Evolutionary conservation across 2,888 invertebrate genomes (phyloP), one percentile per base, ranked within the genome.

Genomic region (Caenorhabditis sp.): DNA sequence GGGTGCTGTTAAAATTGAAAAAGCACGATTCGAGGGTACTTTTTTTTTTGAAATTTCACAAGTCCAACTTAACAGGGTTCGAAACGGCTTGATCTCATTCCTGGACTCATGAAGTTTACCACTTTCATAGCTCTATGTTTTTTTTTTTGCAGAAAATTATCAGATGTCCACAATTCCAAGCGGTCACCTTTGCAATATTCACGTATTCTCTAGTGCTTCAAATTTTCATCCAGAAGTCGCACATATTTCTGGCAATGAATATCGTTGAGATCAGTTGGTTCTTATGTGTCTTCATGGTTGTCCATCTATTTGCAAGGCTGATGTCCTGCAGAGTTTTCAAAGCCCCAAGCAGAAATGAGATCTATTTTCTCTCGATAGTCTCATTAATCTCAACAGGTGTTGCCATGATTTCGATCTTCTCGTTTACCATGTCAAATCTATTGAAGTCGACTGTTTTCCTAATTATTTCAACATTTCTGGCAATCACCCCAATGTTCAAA

Each of bases 71-170:
- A n/a, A n/a, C n/a, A n/a, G n/a, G n/a, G n/a, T n/a, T n/a, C n/a
- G n/a, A n/a, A n/a, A n/a, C n/a, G n/a, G n/a, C n/a, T n/a, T n/a
- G n/a, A n/a, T n/a, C n/a, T n/a, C n/a, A n/a, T n/a, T n/a, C n/a
- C n/a, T n/a, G n/a, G n/a, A n/a, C n/a, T n/a, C n/a, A n/a, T n/a
- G n/a, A n/a, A n/a, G n/a, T n/a, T n/a, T n/a, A n/a, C n/a, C n/a
- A n/a, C n/a, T n/a, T n/a, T n/a, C n/a, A n/a, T n/a, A n/a, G n/a
- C n/a, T n/a, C n/a, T n/a, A n/a, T n/a, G n/a, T 25, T 49, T 49
- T 38, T 20, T 8, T 12, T 17, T 26, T 61, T 70, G 36, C 63
- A 72, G 72, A 67, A 59, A 68, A 65, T 72, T 58, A 20, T 72
- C 7, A 23, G 20, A 4, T 72, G 67, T 43, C 62, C n/a, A 31